A percentile compares a stretch with the other conserved stretches of the same genome.
phyloP scores from a whole-genome alignment of 64 coral and sea anemone genomes.

The Astreopora myriophthalma region DNA sequence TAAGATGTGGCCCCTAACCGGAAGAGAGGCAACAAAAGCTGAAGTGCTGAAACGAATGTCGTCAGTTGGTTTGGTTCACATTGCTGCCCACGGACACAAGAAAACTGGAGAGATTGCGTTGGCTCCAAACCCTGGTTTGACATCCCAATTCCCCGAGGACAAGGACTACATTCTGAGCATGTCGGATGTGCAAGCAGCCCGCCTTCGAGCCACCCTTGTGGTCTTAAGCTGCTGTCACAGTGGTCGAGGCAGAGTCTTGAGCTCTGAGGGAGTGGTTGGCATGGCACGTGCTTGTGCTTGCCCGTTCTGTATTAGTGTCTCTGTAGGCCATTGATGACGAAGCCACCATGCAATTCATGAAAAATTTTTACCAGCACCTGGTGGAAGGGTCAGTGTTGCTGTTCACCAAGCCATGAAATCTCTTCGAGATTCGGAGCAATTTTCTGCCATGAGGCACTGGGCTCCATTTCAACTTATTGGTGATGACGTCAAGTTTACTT shows the following conservation, averaged over 20 bases:
- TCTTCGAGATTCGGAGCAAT: neutral
- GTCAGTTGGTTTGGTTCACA: slow-evolving; percentile 19
- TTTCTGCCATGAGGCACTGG: neutral
- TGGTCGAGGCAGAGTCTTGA: neutral
- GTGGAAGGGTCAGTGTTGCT: neutral
- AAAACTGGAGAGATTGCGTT: slow-evolving; percentile 6
- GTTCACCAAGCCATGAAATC: neutral
- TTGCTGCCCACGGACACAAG: slow-evolving; percentile 29
- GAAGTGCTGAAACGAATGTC: neutral
- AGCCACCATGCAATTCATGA: neutral
- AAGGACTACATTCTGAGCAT: slow-evolving; percentile 22
- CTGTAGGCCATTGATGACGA: slow-evolving; percentile 13
- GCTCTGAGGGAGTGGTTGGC: neutral
- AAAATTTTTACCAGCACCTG: slow-evolving; percentile 5
- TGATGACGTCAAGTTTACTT: neutral
- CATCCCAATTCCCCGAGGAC: neutral
- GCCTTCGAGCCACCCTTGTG: slow-evolving; percentile 11
- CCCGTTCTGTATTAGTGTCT: slow-evolving; percentile 6
- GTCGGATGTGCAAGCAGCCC: neutral
- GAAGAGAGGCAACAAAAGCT: slow-evolving; percentile 21
- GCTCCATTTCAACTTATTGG: slow-evolving; percentile 1
- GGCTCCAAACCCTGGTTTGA: neutral
- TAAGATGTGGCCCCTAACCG: neutral
- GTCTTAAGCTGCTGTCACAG: slow-evolving; percentile 55
- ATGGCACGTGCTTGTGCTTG: neutral